Percentiles rank a stretch among this genome's conserved stretches.
These are phyloP conservation scores for Naja naja DNA, from an alignment of 2,113 vertebrate species.

Conservation along the genomic window DNA sequence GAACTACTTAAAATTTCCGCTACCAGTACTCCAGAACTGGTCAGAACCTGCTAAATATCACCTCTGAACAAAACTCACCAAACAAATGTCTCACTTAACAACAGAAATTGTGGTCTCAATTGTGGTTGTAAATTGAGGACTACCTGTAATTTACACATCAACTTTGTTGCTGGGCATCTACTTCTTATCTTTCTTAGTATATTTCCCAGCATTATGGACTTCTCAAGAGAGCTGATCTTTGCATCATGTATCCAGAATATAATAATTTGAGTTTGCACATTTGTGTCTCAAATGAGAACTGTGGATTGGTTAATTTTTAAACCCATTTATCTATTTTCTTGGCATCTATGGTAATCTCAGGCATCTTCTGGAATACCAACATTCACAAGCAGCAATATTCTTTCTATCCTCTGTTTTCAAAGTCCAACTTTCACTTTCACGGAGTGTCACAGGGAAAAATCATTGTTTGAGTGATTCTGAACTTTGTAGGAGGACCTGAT, in stretches of 20 bases:
- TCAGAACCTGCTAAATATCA: no score
- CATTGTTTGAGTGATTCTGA: not conserved
- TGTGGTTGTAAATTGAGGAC: no score
- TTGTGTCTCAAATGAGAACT: not conserved
- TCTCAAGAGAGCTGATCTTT: not conserved
- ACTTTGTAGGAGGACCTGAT: not conserved
- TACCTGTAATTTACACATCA: not conserved
- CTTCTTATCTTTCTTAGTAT: not conserved
- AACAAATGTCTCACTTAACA: no score
- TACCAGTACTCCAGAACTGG: no score
- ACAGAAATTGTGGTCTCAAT: no score
- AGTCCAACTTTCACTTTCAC: not conserved
- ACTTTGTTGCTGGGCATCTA: not conserved
- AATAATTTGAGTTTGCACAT: not conserved
- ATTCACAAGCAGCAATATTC: not conserved
- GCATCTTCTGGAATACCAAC: not conserved
- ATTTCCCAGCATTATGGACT: no score
- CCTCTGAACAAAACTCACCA: no score
- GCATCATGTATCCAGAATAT: not conserved
- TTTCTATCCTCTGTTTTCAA: not conserved
- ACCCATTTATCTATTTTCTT: not conserved
- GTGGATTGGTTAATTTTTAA: not conserved
- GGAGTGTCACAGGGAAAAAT: not conserved
- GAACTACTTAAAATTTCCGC: no score
- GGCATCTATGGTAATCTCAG: not conserved